phyloP scores from a whole-genome alignment of 2,113 vertebrate genomes.

The Salvelinus namaycush region DNA sequence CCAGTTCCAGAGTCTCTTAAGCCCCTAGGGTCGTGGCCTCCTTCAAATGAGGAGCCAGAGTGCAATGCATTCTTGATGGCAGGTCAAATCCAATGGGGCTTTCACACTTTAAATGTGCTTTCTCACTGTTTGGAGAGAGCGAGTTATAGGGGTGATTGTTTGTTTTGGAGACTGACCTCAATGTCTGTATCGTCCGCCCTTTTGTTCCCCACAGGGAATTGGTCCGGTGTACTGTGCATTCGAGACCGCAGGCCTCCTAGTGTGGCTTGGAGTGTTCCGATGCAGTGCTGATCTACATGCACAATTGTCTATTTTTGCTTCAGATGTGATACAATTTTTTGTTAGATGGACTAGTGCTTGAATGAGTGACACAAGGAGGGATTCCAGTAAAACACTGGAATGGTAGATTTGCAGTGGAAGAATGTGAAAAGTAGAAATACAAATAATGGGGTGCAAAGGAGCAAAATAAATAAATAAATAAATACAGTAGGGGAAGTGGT shows the following conservation, averaged over 20 bases:
- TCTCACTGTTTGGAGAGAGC: constrained; percentile 31
- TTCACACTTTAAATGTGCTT: constrained; percentile 42
- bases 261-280: too few species aligned
- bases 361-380: too few species aligned
- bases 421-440: too few species aligned
- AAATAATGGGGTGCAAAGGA: too few species aligned
- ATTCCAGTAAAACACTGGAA: too few species aligned
- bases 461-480: too few species aligned
- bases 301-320: too few species aligned
- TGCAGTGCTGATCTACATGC: too few species aligned
- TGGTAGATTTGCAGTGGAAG: too few species aligned
- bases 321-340: too few species aligned
- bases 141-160: constrained; percentile 24
- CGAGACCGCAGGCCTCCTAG: neutral
- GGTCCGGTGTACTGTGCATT: neutral
- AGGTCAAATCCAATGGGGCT: constrained; percentile 35
- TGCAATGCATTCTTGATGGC: constrained; percentile 40
- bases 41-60: constrained; percentile 50
- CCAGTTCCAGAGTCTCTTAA: neutral
- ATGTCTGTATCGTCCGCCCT: neutral
- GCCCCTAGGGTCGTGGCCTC: constrained; percentile 33
- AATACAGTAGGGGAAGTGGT: too few species aligned
- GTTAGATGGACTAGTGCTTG: too few species aligned
- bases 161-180: constrained; percentile 54
- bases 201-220: constrained; percentile 18